Base-by-base conservation (phyloP, 2,797 vertebrate species). In the Lateolabrax maculatus region DNA sequence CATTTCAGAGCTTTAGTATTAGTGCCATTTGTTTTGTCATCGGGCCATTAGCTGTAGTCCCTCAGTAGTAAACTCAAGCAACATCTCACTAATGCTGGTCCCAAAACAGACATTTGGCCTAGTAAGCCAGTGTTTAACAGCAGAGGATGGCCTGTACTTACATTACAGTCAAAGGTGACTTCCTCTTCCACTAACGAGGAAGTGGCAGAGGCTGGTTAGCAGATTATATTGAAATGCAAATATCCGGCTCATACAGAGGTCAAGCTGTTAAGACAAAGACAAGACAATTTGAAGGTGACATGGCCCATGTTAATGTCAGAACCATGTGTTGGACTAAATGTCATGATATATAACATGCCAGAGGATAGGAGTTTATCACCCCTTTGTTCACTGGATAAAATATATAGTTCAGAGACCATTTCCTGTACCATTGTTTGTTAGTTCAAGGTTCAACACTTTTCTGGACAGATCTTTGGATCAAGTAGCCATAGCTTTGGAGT, bases 121-220 rank as follows among this genome's bases (percentile, higher is more conserved):
- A 74, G 37, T 55, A 49, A 21, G 53, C 75, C 27, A 27, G 46
- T 46, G 46, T 69, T 71, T 53, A 46, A 25, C 63, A 71, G 57
- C 56, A 56, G 52, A 67, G 62, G 29, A 62, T 8, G 29, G 31
- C 18, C 68, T 77, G 67, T 18, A 13, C 55, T 43, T 36, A 8
- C 9, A 10, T 65, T 25, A 2, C 43, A 27, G 77, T 79, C 62
- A 83, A 73, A 83, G 68, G 58, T 63, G 70, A 80, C 61, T 87
- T 92, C 86, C 84, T 77, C 66, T 68, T 77, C 39, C 63, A 10
- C 74, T 80, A 48, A 68, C 64, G 57, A 87, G 81, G 84, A 88
- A 83, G 72, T 5, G 2, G 21, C 48, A 36, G 29, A 64, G n/a
- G 48, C 65, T 57, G 36, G 16, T 79, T 55, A 56, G 15, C 60